Conservation (phyloP, 1,140 invertebrate species). For the Drosophila sulfurigaster region DNA sequence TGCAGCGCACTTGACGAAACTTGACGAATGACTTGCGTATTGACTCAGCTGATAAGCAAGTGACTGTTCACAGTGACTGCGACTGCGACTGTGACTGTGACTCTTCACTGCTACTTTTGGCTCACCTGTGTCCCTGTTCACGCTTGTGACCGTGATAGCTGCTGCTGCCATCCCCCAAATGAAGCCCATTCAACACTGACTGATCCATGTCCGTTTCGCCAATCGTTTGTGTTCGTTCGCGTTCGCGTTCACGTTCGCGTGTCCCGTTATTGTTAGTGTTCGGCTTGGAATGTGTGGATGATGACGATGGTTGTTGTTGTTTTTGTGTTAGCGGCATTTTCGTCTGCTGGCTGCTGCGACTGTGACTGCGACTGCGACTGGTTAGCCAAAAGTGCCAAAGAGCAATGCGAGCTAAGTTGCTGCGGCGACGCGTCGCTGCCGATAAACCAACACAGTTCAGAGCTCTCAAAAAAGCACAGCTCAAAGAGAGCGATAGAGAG, state of each 20-base stretch:
- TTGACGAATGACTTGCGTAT: background rate
- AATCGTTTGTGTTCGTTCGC: constrained; percentile 64
- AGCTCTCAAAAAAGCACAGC: constrained; percentile 35
- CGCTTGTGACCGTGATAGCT: constrained; percentile 74
- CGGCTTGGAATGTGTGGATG: constrained; percentile 28
- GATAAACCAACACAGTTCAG: constrained; percentile 38
- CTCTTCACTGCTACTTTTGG: background rate
- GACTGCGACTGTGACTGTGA: background rate
- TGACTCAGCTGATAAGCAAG: constrained; percentile 35
- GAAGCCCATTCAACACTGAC: constrained; percentile 71
- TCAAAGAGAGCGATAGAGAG: constrained; percentile 9
- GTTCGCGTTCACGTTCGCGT: constrained; percentile 44
- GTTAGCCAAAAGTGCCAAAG: constrained; percentile 58
- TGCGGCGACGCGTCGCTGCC: constrained; percentile 59
- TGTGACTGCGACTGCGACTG: constrained; percentile 39
- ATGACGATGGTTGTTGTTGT: constrained; percentile 26
- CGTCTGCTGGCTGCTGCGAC: constrained; percentile 14
- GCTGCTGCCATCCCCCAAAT: constrained; percentile 39
- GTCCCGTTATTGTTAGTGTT: constrained; percentile 11
- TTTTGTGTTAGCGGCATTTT: constrained; percentile 59
- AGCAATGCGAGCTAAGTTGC: constrained; percentile 59
- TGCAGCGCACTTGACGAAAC: constrained; percentile 2
- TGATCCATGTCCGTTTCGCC: constrained; percentile 80
- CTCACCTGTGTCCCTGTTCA: constrained; percentile 79
- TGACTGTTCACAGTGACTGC: background rate